Evolutionary conservation across 2,113 vertebrate genomes (phyloP).

Genomic region (Xyrauchen texanus): DNA sequence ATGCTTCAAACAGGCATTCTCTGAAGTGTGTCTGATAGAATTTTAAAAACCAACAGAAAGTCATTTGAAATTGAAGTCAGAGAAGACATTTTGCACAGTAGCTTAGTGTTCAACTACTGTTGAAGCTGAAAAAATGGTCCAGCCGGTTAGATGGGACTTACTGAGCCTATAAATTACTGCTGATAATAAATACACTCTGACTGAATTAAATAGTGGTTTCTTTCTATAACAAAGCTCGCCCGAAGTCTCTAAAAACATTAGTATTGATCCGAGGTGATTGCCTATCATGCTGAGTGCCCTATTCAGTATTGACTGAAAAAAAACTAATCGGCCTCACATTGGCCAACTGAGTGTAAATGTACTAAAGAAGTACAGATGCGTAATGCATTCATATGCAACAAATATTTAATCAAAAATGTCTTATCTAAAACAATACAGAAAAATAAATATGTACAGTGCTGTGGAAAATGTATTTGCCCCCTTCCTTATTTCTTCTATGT

Average conservation of each 20-base stretch:
- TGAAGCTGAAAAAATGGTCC: slow-evolving; percentile 11
- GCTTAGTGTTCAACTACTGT: slow-evolving; percentile 2
- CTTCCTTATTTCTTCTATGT: no score
- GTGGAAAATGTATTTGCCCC: no score
- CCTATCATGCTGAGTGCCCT: slow-evolving; percentile 78
- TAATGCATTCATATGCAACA: slow-evolving; percentile 26
- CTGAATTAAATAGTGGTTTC: slow-evolving; percentile 65
- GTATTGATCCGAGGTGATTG: slow-evolving; percentile 79
- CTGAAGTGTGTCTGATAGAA: no score
- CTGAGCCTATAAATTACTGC: slow-evolving; percentile 64
- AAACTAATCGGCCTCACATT: slow-evolving; percentile 66
- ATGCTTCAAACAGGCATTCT: no score
- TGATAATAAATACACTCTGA: slow-evolving; percentile 61
- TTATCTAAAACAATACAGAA: slow-evolving; percentile 2
- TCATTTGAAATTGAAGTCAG: no score
- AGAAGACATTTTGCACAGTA: not conserved
- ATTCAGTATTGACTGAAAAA: slow-evolving; percentile 72
- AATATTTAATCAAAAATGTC: slow-evolving; percentile 31
- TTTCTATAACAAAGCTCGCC: slow-evolving; percentile 38
- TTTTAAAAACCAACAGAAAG: no score
- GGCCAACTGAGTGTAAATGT: not conserved
- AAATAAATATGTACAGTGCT: slow-evolving; percentile 16
- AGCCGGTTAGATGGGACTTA: slow-evolving; percentile 58
- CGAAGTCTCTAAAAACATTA: slow-evolving; percentile 72
- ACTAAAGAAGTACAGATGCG: slow-evolving; percentile 39